Evolutionary conservation across 2,888 invertebrate species (phyloP), one percentile per base, ranked within the genome.

Genomic region (Mythimna albipuncta): DNA sequence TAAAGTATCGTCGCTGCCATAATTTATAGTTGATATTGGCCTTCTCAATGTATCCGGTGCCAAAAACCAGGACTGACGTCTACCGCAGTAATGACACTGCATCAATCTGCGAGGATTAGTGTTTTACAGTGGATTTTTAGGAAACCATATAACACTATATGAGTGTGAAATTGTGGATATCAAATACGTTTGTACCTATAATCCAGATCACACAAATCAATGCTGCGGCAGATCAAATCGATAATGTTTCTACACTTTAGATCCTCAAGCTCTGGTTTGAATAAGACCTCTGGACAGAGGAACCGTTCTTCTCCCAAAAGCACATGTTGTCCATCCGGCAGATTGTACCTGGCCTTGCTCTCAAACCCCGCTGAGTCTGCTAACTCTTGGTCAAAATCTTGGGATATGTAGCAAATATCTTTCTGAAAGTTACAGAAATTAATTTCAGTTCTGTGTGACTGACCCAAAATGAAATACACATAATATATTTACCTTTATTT

Each of bases 301-400:
- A 98, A 98, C 86, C 98, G 97, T 93, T 98, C 98, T 88, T 98
- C 97, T 81, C 98, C 98, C 85, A 98, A 97, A 90, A 98, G 97
- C 77, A 98, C 97, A 10, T 90, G 78, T 94, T 98, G 98, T 79
- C 99, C 99, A 92, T 99, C 99, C 79, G 99, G 99, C 85, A 99
- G 96, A 91, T 98, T 97, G 94, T 98, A 99, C 97, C 97, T 87
- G 97, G 98, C 75, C 97, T 97, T 86, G 97, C 98, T 82, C 97
- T 98, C 91, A 97, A 97, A 98, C 97, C 98, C 94, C 0, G 81
- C 77, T 0, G 69, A 74, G 0, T 69, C 72, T 7, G 82, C 64
- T 9, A 89, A 35, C 65, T 91, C 91, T 7, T 84, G 79, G 2
- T 89, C 89, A 41, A 90, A 94, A 55, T 94, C 89, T 62, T 75